Percentiles rank a stretch among this genome's conserved stretches.
Evolutionary conservation across 1,140 invertebrate genomes (phyloP).

Genomic region (Aplysia californica): DNA sequence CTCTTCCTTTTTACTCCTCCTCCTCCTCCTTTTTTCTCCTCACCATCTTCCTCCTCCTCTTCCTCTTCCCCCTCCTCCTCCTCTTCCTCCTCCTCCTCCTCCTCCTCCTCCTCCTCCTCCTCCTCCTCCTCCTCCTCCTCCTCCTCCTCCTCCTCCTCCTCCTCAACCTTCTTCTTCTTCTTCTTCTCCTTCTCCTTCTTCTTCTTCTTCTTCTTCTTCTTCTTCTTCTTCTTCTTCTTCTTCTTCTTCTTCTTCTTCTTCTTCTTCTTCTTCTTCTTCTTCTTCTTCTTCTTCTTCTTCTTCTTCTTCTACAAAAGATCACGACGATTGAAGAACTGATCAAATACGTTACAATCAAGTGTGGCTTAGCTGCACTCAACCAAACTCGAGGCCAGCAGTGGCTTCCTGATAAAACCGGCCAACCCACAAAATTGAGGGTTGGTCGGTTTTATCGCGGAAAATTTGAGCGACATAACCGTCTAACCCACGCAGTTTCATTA

Average conservation of each 20-base stretch:
- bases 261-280: background rate
- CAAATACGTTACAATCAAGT: too few relatives aligned
- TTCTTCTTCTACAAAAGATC: too few relatives aligned
- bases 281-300: background rate
- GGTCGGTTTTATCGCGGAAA: too few relatives aligned
- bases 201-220: conserved; percentile 3
- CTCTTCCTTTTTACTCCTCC: too few relatives aligned
- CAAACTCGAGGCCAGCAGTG: too few relatives aligned
- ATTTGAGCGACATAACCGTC: too few relatives aligned
- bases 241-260: background rate
- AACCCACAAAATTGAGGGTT: too few relatives aligned
- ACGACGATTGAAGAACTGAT: too few relatives aligned
- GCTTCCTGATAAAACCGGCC: too few relatives aligned
- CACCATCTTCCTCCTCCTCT: background rate
- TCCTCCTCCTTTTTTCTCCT: too few relatives aligned
- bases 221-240: background rate
- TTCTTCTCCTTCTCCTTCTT: background rate
- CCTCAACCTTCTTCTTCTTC: background rate
- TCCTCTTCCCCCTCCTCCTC: background rate
- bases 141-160: background rate
- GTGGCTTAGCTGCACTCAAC: too few relatives aligned
- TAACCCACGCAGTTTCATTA: too few relatives aligned
- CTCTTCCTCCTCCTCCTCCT: background rate
- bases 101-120: background rate
- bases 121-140: background rate